These are phyloP conservation scores for Polietes domitor DNA, from an alignment of 2,888 invertebrate species.

Conservation along the genomic window DNA sequence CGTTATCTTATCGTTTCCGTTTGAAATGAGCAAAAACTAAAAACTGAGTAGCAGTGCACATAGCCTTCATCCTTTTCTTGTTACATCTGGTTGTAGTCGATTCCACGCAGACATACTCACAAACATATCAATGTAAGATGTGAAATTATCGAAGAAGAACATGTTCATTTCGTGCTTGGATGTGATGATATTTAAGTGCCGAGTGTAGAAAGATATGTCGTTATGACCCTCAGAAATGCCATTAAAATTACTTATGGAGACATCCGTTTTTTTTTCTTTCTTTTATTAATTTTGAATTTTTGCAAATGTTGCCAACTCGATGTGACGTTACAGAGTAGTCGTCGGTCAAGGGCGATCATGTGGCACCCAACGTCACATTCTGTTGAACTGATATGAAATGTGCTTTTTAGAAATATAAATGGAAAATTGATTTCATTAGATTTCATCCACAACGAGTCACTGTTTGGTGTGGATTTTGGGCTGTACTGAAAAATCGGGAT, in stretches of 20 bases:
- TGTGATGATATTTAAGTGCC: neutral
- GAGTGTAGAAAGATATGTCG: neutral
- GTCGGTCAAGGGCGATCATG: no score
- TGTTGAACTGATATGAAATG: no score
- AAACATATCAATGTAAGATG: neutral
- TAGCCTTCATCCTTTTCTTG: neutral
- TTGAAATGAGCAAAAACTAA: conserved; percentile 31
- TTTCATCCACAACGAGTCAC: no score
- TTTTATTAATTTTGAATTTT: neutral
- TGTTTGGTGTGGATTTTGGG: no score
- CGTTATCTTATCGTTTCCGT: conserved; percentile 65
- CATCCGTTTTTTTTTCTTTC: no score
- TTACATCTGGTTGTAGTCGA: neutral
- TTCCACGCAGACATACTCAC: neutral
- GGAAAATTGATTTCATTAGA: no score
- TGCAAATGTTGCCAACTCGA: no score
- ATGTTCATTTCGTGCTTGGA: neutral
- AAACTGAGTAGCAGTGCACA: neutral
- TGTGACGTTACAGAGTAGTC: no score
- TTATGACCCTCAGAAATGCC: neutral
- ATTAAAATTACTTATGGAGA: neutral
- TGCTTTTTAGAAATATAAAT: no score
- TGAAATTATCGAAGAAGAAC: neutral
- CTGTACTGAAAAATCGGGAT: no score
- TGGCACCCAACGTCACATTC: no score